Evolutionary conservation across 1,140 invertebrate species (phyloP), one percentile per base, ranked within the genome.

Genomic region (Drosophila obscura): DNA sequence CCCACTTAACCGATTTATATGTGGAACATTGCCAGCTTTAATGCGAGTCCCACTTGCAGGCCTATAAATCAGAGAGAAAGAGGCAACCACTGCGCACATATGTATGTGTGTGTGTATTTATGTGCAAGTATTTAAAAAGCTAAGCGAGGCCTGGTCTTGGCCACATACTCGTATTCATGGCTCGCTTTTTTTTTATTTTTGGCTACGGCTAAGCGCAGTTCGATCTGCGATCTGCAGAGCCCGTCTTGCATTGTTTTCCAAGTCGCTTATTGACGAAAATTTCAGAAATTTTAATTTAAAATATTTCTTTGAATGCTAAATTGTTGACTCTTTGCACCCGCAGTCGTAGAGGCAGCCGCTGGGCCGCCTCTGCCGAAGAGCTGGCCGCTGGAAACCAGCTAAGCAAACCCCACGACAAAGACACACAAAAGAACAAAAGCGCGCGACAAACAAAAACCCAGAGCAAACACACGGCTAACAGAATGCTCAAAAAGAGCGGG

Each of bases 251-350:
- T 85, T 85, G 82, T 88, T 74, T 73, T 77, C 72, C 53, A 26
- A 64, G 44, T 63, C 64, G 82, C 73, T 85, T 87, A 87, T 85
- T 85, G 82, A 85, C 83, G 82, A 90, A 91, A 91, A 91, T 91
- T 91, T 91, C 73, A 91, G 85, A 91, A 91, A 91, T 91, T 91
- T 91, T 91, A 91, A 91, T 91, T 91, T 91, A 91, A 91, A 89
- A 91, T 91, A 90, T 91, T 91, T 91, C 74, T 90, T 90, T 88
- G 90, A 87, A 91, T 91, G 89, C 85, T 91, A 89, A 91, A 91
- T 90, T 90, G 88, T 90, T 88, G 82, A 83, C 79, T 88, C 79
- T 79, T 82, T 83, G 79, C 83, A 88, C 79, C 72, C 68, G 81
- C 68, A 76, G 63, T 19, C 48, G 48, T 11, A 39, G 35, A 39